These are phyloP conservation scores for Hippocampus guttulatus DNA, from an alignment of 2,113 vertebrate species.

Conservation along the genomic window DNA sequence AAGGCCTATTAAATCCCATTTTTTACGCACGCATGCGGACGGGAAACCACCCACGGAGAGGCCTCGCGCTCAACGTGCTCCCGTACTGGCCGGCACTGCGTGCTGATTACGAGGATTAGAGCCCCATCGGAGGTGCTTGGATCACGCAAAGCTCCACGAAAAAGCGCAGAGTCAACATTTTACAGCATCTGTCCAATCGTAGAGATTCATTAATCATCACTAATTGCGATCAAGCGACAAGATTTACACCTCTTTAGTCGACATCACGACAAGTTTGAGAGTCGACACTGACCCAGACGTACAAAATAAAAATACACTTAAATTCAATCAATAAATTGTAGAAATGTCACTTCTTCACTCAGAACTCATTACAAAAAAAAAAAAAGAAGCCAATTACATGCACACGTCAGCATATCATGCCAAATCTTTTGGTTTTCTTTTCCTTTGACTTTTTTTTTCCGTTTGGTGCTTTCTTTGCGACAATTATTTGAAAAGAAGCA, in stretches of 20 bases:
- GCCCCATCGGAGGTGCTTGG: constrained; percentile 40
- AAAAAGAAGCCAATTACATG: too few relatives aligned
- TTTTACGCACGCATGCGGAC: constrained; percentile 20
- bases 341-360: too few relatives aligned
- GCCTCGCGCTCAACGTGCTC: constrained; percentile 35
- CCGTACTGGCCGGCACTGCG: constrained; percentile 43
- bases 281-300: background rate
- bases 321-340: too few relatives aligned
- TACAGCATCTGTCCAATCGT: background rate
- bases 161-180: background rate
- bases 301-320: too few relatives aligned
- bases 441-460: too few relatives aligned
- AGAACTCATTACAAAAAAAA: too few relatives aligned
- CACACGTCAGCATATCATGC: too few relatives aligned
- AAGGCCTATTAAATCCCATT: constrained; percentile 32
- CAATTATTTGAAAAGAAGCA: background rate
- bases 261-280: background rate
- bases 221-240: background rate
- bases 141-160: constrained; percentile 36
- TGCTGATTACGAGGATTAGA: constrained; percentile 36
- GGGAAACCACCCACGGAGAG: constrained; percentile 59
- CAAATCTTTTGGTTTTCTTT: too few relatives aligned
- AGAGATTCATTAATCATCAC: background rate
- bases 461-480: too few relatives aligned
- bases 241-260: background rate